Base-by-base conservation (phyloP, 2,888 invertebrate genomes). In the Trissolcus brochymenae region DNA sequence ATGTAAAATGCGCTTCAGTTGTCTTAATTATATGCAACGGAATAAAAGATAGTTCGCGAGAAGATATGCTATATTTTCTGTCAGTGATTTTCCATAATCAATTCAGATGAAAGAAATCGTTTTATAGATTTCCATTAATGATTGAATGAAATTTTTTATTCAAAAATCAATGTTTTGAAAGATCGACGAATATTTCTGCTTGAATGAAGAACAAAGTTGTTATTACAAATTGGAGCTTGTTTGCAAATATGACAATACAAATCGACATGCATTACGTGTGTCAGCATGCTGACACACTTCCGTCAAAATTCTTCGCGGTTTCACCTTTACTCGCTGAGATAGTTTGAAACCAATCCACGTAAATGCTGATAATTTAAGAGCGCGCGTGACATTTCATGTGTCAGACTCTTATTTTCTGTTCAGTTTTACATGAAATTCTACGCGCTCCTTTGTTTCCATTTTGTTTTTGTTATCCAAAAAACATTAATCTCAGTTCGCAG, bases 261-360 rank as follows among this genome's bases (percentile, higher is more conserved):
- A 43, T 67, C 43, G 56, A 67, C 50, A 61, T 61, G 66, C 61
- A 74, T 29, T 51, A 56, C 35, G 35, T 35, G 35, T 35, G 35
- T 35, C 35, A 35, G 11, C 35, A 11, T 11, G 35, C 43, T 74
- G 73, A 74, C 73, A 74, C 56, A 74, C 73, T 74, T 73, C 59
- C 49, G 61, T 56, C 61, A 11, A 74, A 74, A 74, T 74, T 61
- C 43, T 54, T 29, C n/a, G 40, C 43, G 19, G 41, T 61, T 66
- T 66, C 54, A 66, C 65, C 59, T 72, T 60, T 61, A 54, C 61
- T 61, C 21, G 50, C 13, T 51, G n/a, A 49, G 29, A 66, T 55
- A 54, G 35, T 55, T 57, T 57, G n/a, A 43, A 46, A 29, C 50
- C 64, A 29, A 40, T 64, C 7, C 65, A 72, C 72, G 65, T 59